These are phyloP conservation scores for Ptychadena robeensis DNA, from an alignment of 2,797 vertebrate species.

Conservation along the genomic window DNA sequence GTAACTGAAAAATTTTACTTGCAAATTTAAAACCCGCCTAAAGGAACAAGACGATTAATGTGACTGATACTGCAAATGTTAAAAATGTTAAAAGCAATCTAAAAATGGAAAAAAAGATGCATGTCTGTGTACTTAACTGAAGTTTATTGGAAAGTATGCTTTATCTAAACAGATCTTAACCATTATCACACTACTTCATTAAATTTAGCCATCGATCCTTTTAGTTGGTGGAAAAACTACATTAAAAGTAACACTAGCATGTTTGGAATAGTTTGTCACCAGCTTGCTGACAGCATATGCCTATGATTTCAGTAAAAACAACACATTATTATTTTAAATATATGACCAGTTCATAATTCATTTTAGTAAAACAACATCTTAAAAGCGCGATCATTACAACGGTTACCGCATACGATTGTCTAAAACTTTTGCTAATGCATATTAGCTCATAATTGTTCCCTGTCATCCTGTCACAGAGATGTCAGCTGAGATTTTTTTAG, in stretches of 20 bases:
- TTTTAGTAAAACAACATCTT: constrained; percentile 20
- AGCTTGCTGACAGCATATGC: neutral
- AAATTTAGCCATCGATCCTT: neutral
- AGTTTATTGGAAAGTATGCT: too few species aligned
- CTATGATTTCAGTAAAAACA: neutral
- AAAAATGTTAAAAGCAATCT: too few species aligned
- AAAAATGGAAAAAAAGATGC: too few species aligned
- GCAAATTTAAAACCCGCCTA: too few species aligned
- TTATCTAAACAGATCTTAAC: neutral
- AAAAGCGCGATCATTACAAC: constrained; percentile 55
- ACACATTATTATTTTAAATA: neutral
- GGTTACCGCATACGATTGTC: constrained; percentile 38
- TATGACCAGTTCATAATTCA: constrained; percentile 16
- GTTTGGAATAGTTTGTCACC: neutral
- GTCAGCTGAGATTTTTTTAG: constrained; percentile 41
- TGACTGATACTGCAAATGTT: too few species aligned
- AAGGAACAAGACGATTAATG: too few species aligned
- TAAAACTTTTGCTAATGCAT: constrained; percentile 61
- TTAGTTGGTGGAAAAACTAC: neutral
- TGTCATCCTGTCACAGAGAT: constrained; percentile 63
- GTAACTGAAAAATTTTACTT: too few species aligned
- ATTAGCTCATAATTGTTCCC: constrained; percentile 62
- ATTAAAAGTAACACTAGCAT: neutral
- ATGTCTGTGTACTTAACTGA: too few species aligned
- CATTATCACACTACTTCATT: neutral